Base-by-base conservation (phyloP, 1,140 invertebrate genomes). In the Oncopeltus fasciatus region DNA sequence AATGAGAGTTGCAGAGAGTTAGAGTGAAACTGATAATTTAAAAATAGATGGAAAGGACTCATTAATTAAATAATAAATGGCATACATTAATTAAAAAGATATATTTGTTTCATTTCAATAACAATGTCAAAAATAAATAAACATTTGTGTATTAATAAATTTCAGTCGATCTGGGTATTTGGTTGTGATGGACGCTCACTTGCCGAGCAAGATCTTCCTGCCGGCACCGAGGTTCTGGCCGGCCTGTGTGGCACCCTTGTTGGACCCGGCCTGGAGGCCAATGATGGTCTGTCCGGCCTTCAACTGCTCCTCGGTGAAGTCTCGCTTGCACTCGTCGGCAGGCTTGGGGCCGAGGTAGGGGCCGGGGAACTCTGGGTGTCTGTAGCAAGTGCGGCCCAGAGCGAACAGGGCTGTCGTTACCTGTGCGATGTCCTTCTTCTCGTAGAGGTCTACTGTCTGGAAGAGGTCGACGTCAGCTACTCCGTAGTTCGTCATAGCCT, bases 381-480 rank as follows among this genome's bases (percentile, higher is more conserved):
- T 85, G 76, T 93, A 90, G 1, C 87, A 86, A 88, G 91, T 70
- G 69, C 93, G 81, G 12, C 90, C 92, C 58, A 96, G 80, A 29
- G 92, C 88, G 71, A 90, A 92, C 60, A 96, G 82, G 31, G 88
- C 90, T 58, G 83, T 84, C 5, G 90, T 87, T 1, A 97, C 92
- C 67, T 88, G 83, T 9, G 86, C 81, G 66, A 97, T 91, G 72
- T 96, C 93, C 73, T 95, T 93, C 72, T 87, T 85, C 72, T 96
- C 92, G 80, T 83, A 96, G 4, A 97, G 77, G 72, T 96, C 93
- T 8, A 92, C 90, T 0, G 92, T 92, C 75, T 95, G 92, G 81
- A 97, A 97, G 1, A 94, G 79, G 70, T 97, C 93, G 4, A 86
- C 81, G 67, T 92, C 88, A 9, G 85, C 80, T 2, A 96, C 90